Conservation (phyloP, 1,140 invertebrate species). For the Saxidomus purpurata region DNA sequence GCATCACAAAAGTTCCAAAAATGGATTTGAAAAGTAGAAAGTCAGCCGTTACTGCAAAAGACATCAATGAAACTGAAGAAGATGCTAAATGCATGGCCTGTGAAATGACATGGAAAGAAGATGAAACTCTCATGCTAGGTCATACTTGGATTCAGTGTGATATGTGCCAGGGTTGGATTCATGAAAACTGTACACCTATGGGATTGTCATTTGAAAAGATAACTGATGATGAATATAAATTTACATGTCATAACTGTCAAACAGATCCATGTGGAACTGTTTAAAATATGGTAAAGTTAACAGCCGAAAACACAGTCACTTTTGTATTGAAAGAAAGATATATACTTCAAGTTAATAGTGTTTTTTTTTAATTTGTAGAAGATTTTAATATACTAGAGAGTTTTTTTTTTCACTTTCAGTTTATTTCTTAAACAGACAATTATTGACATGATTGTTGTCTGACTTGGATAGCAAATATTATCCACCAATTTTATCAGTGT, state of each 20-base stretch:
- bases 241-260: slow-evolving; percentile 28
- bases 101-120: slow-evolving; percentile 50
- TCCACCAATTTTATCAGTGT: not conserved
- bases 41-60: not conserved
- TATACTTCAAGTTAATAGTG: not conserved
- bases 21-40: not conserved
- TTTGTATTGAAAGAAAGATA: not conserved
- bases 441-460: not conserved
- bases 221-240: not conserved
- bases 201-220: not conserved
- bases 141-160: slow-evolving; percentile 56
- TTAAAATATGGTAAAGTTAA: no score
- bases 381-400: not conserved
- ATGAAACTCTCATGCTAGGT: slow-evolving; percentile 19
- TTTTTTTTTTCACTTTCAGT: no score
- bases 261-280: not conserved
- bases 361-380: not conserved
- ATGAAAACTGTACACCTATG: slow-evolving; percentile 33
- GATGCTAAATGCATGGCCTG: slow-evolving; percentile 24
- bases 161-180: slow-evolving; percentile 7
- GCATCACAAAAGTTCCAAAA: not conserved
- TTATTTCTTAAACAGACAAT: no score
- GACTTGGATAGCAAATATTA: not conserved
- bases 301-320: not conserved
- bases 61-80: not conserved